Evolutionary conservation across 1,140 invertebrate species (phyloP).

Genomic region (Mylabris phalerata): DNA sequence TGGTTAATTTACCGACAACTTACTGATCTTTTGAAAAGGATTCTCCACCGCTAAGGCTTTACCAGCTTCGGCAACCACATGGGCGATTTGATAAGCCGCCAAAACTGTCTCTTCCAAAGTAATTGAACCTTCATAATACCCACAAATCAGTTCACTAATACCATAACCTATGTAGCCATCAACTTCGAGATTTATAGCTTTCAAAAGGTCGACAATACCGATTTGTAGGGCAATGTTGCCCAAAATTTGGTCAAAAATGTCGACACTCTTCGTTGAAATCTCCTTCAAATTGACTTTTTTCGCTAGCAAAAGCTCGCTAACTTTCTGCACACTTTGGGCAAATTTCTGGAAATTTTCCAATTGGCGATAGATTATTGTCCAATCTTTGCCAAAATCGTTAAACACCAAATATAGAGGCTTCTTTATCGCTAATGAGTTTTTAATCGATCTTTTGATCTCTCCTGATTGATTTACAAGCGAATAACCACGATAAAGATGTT

Average conservation of each 20-base stretch:
- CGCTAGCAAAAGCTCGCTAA: slow-evolving; percentile 45
- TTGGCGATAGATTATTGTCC: neutral
- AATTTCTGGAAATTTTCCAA: neutral
- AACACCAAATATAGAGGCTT: neutral
- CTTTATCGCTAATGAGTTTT: neutral
- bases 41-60: no score
- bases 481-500: slow-evolving; percentile 54
- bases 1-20: no score
- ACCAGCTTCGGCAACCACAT: no score
- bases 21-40: no score
- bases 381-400: neutral
- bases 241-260: slow-evolving; percentile 48
- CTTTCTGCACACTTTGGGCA: slow-evolving; percentile 1
- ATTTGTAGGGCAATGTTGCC: slow-evolving; percentile 71
- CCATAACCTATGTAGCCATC: slow-evolving; percentile 77
- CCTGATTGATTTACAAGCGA: slow-evolving; percentile 46
- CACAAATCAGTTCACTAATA: slow-evolving; percentile 71
- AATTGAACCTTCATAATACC: slow-evolving; percentile 60
- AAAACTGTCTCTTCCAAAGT: slow-evolving; percentile 7
- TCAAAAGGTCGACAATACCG: slow-evolving; percentile 67
- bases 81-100: no score
- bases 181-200: slow-evolving; percentile 55
- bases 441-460: slow-evolving; percentile 26
- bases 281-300: slow-evolving; percentile 55
- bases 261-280: slow-evolving; percentile 49